Conservation (phyloP, 2,113 vertebrate genomes). For the Zosterops borbonicus region DNA sequence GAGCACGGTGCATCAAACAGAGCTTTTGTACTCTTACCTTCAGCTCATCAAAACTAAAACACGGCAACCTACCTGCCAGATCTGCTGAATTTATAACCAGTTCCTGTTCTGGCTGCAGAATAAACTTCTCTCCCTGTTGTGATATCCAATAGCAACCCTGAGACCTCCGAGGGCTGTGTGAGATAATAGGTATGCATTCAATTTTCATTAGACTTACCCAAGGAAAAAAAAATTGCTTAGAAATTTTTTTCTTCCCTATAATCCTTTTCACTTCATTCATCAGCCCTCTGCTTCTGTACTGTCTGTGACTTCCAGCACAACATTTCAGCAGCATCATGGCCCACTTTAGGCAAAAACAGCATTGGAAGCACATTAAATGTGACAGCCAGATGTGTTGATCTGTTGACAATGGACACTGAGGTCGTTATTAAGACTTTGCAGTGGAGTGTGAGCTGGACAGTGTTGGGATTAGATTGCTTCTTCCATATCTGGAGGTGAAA, state of each 20-base stretch:
- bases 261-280: background rate
- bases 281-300: background rate
- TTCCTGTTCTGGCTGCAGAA: background rate
- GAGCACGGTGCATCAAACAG: background rate
- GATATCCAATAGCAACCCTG: background rate
- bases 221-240: background rate
- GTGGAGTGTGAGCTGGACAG: background rate
- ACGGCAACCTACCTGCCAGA: background rate
- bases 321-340: background rate
- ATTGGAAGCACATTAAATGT: accelerated
- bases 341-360: background rate
- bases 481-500: background rate
- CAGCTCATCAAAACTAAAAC: background rate
- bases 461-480: background rate
- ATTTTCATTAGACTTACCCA: background rate
- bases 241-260: accelerated
- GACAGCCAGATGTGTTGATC: background rate
- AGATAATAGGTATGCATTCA: background rate
- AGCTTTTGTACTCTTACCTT: background rate
- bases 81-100: background rate
- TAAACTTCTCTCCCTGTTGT: background rate
- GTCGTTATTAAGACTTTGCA: background rate
- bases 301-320: background rate
- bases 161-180: background rate
- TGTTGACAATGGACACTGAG: background rate